A percentile compares a stretch with the other conserved stretches of the same genome.
phyloP scores from a whole-genome alignment of 1,140 invertebrate species.

The Drosophila prosaltans region DNA sequence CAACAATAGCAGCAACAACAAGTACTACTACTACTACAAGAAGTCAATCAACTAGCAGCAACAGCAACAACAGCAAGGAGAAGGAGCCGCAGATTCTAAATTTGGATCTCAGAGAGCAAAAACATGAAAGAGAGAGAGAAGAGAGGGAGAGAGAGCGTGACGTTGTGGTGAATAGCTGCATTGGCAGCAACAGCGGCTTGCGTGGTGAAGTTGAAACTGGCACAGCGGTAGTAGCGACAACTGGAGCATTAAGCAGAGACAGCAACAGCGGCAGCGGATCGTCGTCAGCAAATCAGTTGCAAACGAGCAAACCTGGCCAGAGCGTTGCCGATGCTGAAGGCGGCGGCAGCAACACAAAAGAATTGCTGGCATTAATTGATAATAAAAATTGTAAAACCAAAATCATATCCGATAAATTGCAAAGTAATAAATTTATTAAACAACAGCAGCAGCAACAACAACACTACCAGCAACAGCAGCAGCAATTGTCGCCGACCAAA shows the following conservation, averaged over 20 bases:
- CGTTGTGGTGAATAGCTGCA: conserved; percentile 41
- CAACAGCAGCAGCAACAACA: conserved; percentile 67
- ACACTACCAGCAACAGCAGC: conserved; percentile 41
- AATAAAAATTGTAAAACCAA: conserved; percentile 66
- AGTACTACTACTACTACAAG: conserved; percentile 28
- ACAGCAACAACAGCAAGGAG: conserved; percentile 44
- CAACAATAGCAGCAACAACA: neutral
- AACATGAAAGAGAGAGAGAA: conserved; percentile 29
- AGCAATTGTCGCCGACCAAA: conserved; percentile 71
- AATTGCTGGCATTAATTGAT: conserved; percentile 33
- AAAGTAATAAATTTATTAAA: conserved; percentile 77
- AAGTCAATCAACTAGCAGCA: conserved; percentile 65
- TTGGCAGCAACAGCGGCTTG: conserved; percentile 17
- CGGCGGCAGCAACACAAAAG: conserved; percentile 25
- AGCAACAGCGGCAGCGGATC: conserved; percentile 28
- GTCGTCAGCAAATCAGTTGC: conserved; percentile 76
- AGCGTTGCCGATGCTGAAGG: conserved; percentile 58
- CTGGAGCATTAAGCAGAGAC: conserved; percentile 68
- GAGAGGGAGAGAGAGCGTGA: conserved; percentile 47
- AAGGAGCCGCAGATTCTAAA: conserved; percentile 65
- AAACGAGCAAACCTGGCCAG: conserved; percentile 76
- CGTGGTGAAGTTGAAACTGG: conserved; percentile 75
- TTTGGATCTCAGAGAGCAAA: conserved; percentile 55
- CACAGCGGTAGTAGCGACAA: conserved; percentile 59
- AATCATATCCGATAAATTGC: conserved; percentile 75